Percentiles rank a stretch among this genome's conserved stretches.
phyloP scores from a whole-genome alignment of 2,888 invertebrate species.

The Drosophila diplacantha region DNA sequence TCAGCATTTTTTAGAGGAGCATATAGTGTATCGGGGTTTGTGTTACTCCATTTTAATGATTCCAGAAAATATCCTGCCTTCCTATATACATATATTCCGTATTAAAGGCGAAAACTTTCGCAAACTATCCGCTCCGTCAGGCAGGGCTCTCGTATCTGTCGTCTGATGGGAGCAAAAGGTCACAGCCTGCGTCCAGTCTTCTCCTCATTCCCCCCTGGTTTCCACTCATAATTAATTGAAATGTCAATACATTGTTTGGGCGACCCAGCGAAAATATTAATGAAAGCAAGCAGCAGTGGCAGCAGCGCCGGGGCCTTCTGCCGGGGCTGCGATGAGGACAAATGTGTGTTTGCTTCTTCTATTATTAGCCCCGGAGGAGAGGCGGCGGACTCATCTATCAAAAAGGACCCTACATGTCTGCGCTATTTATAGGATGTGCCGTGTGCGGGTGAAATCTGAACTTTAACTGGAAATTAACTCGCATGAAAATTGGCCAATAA shows the following conservation, averaged over 20 bases:
- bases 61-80: background rate
- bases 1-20: background rate
- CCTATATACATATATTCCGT: background rate
- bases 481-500: slow-evolving; percentile 47
- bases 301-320: background rate
- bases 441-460: slow-evolving; percentile 41
- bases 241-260: slow-evolving; percentile 65
- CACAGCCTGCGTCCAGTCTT: slow-evolving; percentile 42
- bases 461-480: slow-evolving; percentile 63
- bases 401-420: slow-evolving; percentile 10
- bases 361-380: slow-evolving; percentile 26
- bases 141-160: slow-evolving; percentile 24
- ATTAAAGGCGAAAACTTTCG: background rate
- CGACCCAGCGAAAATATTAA: slow-evolving; percentile 32
- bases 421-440: slow-evolving; percentile 48
- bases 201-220: background rate
- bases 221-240: slow-evolving; percentile 65
- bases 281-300: slow-evolving; percentile 20
- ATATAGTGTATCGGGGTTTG: background rate
- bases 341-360: slow-evolving; percentile 6
- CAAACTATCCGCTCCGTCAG: slow-evolving; percentile 19
- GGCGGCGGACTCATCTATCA: slow-evolving; percentile 38
- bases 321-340: background rate
- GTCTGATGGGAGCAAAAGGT: slow-evolving; percentile 51
- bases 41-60: background rate